These are phyloP conservation scores for Cantharis lateralis DNA, from an alignment of 2,888 invertebrate species.

Conservation along the genomic window DNA sequence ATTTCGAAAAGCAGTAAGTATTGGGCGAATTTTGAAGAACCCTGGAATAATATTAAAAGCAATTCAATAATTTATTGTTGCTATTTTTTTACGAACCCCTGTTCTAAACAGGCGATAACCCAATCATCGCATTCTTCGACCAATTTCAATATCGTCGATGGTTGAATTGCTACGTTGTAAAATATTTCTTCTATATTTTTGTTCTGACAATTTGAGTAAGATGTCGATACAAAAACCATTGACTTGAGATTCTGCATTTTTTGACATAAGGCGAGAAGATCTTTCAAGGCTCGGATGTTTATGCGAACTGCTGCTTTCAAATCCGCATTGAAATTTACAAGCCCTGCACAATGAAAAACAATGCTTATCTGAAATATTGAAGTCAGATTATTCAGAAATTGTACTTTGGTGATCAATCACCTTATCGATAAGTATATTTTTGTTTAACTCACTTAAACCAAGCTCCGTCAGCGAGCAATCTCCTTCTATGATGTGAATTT, in stretches of 20 bases:
- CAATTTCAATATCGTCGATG: slow-evolving; percentile 49
- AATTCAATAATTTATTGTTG: neutral
- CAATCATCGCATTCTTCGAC: slow-evolving; percentile 48
- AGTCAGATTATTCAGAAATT: too few species aligned
- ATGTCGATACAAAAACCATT: slow-evolving; percentile 51
- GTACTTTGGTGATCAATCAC: too few species aligned
- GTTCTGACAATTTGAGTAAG: slow-evolving; percentile 49
- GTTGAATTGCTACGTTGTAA: slow-evolving; percentile 53
- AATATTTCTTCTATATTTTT: slow-evolving; percentile 53
- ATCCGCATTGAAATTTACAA: slow-evolving; percentile 41
- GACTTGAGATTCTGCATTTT: slow-evolving; percentile 38
- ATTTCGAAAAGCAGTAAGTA: too few species aligned
- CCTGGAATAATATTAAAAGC: too few species aligned
- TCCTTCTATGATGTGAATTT: too few species aligned
- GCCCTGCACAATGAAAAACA: slow-evolving; percentile 36
- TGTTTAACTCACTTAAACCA: too few species aligned
- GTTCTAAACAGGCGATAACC: slow-evolving; percentile 43
- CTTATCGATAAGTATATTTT: too few species aligned
- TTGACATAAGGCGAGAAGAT: slow-evolving; percentile 34
- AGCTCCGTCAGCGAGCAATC: too few species aligned
- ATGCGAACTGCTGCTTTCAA: slow-evolving; percentile 39
- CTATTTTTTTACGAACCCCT: slow-evolving; percentile 12
- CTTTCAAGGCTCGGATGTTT: slow-evolving; percentile 41
- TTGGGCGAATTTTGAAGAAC: too few species aligned
- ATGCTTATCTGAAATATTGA: too few species aligned